Conservation (phyloP, 2,888 invertebrate species). For the Tinea pellionella region DNA sequence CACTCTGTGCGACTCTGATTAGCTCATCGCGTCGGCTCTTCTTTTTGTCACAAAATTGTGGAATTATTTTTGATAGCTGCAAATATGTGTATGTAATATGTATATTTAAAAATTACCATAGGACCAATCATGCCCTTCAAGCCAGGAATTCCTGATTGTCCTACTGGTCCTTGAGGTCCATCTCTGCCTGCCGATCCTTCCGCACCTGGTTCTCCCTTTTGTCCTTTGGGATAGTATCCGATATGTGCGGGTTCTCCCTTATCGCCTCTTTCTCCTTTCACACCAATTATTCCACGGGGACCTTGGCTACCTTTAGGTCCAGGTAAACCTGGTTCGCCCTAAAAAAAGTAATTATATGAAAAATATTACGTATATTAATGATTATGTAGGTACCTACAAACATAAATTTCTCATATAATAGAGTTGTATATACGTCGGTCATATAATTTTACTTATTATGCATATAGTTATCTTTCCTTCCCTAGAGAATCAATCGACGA, state of each 20-base stretch:
- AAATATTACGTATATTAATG: background rate
- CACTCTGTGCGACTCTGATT: too few relatives aligned
- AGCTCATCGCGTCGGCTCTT: too few relatives aligned
- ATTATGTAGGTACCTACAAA: too few relatives aligned
- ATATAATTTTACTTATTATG: too few relatives aligned
- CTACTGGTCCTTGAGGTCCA: conserved; percentile 74
- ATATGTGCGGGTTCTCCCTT: conserved; percentile 85
- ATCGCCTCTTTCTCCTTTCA: conserved; percentile 75
- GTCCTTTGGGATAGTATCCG: conserved; percentile 78
- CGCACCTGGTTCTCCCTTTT: conserved; percentile 86
- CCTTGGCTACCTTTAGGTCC: conserved; percentile 80
- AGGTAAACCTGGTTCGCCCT: conserved; percentile 80
- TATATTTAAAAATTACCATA: conserved; percentile 41
- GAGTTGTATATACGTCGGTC: too few relatives aligned
- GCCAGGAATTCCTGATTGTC: conserved; percentile 70
- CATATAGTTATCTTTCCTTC: too few relatives aligned
- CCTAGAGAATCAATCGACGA: too few relatives aligned
- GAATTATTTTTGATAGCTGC: too few relatives aligned
- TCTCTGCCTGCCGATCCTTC: conserved; percentile 77
- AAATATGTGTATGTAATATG: too few relatives aligned
- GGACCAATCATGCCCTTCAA: conserved; percentile 72
- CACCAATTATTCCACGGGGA: conserved; percentile 80
- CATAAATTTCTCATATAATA: too few relatives aligned
- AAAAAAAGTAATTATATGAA: conserved; percentile 15
- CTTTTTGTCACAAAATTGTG: too few relatives aligned